A percentile compares a stretch with the other conserved stretches of the same genome.
Conservation (phyloP, 2,888 invertebrate genomes). For the Andricus quercusramuli region DNA sequence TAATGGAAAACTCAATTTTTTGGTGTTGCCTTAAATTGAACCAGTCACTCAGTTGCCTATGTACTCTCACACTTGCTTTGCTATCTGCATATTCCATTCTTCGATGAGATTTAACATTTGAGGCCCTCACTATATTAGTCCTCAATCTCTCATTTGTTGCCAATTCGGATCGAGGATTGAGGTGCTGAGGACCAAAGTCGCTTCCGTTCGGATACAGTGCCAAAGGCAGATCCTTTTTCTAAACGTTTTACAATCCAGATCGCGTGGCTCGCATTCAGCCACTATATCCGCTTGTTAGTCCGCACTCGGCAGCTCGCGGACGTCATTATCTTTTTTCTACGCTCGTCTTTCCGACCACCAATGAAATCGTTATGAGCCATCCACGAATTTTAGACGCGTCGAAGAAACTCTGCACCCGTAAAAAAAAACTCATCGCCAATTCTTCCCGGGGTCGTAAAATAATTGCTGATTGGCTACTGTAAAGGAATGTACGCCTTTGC, state of each 20-base stretch:
- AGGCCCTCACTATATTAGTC: not conserved
- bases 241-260: constrained; percentile 58
- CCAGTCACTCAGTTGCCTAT: too few species aligned
- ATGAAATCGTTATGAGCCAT: constrained; percentile 37
- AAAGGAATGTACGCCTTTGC: constrained; percentile 28
- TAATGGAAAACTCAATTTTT: too few species aligned
- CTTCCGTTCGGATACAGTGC: constrained; percentile 44
- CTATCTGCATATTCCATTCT: too few species aligned
- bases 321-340: constrained; percentile 25
- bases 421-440: constrained; percentile 20
- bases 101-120: too few species aligned
- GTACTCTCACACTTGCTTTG: too few species aligned
- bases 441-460: constrained; percentile 27
- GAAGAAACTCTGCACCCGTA: constrained; percentile 20
- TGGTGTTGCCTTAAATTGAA: too few species aligned
- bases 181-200: constrained; percentile 31
- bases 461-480: constrained; percentile 39
- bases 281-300: constrained; percentile 55
- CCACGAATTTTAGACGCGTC: constrained; percentile 21
- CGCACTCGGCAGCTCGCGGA: constrained; percentile 41
- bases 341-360: constrained; percentile 21
- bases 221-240: constrained; percentile 42
- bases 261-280: constrained; percentile 52
- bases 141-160: not conserved
- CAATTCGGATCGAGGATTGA: not conserved